These are phyloP conservation scores for Ephestia elutella DNA, from an alignment of 1,140 invertebrate genomes.

Conservation along the genomic window DNA sequence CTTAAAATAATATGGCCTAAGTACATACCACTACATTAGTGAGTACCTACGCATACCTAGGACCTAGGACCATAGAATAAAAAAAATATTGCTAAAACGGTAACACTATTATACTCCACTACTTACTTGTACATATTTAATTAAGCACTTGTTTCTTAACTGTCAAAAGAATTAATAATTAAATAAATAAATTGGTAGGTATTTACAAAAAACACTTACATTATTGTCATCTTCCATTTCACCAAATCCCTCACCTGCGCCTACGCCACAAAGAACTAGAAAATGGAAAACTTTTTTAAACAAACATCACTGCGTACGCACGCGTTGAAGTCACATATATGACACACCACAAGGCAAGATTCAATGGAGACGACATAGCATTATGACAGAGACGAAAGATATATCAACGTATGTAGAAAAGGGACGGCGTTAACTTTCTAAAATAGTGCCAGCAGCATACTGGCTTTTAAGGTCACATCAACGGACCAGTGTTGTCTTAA, in stretches of 20 bases:
- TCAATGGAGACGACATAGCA: slow-evolving; percentile 19
- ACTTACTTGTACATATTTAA: no score
- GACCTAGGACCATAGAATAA: no score
- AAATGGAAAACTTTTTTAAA: background rate
- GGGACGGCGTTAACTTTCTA: slow-evolving; percentile 55
- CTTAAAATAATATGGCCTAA: no score
- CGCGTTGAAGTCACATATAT: background rate
- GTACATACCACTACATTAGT: no score
- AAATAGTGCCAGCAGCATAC: slow-evolving; percentile 32
- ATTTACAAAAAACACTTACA: slow-evolving; percentile 11
- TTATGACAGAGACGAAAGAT: slow-evolving; percentile 26
- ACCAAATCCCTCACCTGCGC: no score
- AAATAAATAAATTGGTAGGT: no score
- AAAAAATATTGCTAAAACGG: no score
- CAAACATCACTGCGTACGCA: background rate
- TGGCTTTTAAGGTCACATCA: slow-evolving; percentile 62
- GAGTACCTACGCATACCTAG: no score
- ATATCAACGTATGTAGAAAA: slow-evolving; percentile 16
- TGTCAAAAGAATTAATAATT: no score
- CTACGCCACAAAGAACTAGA: no score
- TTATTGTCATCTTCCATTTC: slow-evolving; percentile 14
- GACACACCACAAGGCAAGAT: slow-evolving; percentile 5
- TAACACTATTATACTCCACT: no score
- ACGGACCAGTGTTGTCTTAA: slow-evolving; percentile 12
- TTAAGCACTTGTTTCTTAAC: no score